Conservation (phyloP, 2,888 invertebrate genomes). For the Tetramorium bicarinatum region DNA sequence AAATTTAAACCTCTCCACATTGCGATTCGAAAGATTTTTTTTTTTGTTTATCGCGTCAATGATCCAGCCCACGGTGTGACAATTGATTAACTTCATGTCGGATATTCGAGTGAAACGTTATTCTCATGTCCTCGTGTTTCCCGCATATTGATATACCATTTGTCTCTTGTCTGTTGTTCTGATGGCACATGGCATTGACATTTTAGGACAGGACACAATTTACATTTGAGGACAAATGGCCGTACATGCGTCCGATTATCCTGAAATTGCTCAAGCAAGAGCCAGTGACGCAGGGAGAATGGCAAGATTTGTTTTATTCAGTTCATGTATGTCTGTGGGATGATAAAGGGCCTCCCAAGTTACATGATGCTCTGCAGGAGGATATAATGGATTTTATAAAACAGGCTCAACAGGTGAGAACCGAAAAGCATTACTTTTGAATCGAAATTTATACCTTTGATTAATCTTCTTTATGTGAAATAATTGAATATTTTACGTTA, state of each 20-base stretch:
- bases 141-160: not conserved
- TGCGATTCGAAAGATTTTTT: constrained; percentile 6
- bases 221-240: constrained; percentile 99
- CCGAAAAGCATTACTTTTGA: not conserved
- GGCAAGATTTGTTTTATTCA: constrained; percentile 99
- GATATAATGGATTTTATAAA: constrained; percentile 98
- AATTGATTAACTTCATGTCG: not conserved
- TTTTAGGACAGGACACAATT: constrained; percentile 92
- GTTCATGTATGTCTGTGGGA: constrained; percentile 99
- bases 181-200: not conserved
- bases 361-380: constrained; percentile 95
- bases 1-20: not conserved
- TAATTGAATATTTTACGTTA: constrained; percentile 6
- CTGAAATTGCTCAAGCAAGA: constrained; percentile 97
- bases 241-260: constrained; percentile 97
- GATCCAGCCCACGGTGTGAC: not conserved
- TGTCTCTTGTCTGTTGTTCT: constrained; percentile 7
- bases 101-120: not conserved
- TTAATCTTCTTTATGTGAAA: not conserved
- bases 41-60: not conserved
- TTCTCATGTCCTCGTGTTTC: not conserved
- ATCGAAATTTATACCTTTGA: not conserved
- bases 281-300: constrained; percentile 96
- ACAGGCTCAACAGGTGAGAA: constrained; percentile 92
- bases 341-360: constrained; percentile 96